A percentile compares a stretch with the other conserved stretches of the same genome.
phyloP scores from a whole-genome alignment of 1,140 invertebrate species.

The Geopemphigus sp. region DNA sequence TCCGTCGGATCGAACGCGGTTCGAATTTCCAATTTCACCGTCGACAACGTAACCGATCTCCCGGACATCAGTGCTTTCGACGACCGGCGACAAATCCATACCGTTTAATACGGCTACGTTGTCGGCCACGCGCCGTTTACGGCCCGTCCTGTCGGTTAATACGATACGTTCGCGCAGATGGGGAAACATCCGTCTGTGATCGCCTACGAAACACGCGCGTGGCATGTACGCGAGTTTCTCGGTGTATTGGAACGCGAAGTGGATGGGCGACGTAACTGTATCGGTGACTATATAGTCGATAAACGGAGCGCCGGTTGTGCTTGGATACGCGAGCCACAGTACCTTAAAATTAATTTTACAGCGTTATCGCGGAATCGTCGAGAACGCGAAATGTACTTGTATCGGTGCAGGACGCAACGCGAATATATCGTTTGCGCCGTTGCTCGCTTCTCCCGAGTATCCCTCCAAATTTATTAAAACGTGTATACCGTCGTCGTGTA shows the following conservation, averaged over 20 bases:
- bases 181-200: constrained; percentile 99
- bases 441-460: constrained; percentile 96
- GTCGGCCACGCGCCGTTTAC: constrained; percentile 62
- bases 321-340: constrained; percentile 99
- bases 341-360: constrained; percentile 59
- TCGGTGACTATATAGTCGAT: constrained; percentile 99
- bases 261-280: constrained; percentile 84
- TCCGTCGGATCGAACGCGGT: constrained; percentile 69
- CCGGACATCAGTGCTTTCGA: constrained; percentile 88
- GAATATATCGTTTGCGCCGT: constrained; percentile 99
- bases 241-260: constrained; percentile 86
- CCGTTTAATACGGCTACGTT: constrained; percentile 94
- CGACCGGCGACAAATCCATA: constrained; percentile 85
- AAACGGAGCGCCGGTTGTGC: constrained; percentile 94
- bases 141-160: constrained; percentile 65
- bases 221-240: constrained; percentile 99
- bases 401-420: constrained; percentile 92
- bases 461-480: constrained; percentile 99
- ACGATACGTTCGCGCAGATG: constrained; percentile 90
- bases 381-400: constrained; percentile 60
- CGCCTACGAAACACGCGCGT: constrained; percentile 97
- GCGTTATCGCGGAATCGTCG: neutral
- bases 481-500: constrained; percentile 91
- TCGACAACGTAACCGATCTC: constrained; percentile 67
- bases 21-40: constrained; percentile 56